Evolutionary conservation across 2,797 vertebrate genomes (phyloP).

Genomic region (Avahi laniger): DNA sequence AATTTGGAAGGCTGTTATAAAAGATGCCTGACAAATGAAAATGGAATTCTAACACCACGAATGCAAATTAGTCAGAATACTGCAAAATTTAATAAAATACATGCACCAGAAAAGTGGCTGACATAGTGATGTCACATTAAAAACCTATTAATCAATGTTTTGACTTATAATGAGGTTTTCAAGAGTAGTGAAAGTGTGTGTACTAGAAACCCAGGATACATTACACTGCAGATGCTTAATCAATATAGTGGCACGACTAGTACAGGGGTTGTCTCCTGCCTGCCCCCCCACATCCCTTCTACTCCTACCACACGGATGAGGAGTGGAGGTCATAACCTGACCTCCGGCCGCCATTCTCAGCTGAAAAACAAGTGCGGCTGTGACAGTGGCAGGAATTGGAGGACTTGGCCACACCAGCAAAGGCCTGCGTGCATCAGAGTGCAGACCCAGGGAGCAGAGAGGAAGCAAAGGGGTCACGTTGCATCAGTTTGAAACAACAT

Average conservation of each 20-base stretch:
- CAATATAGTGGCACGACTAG: neutral
- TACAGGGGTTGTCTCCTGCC: neutral
- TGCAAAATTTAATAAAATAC: constrained; percentile 68
- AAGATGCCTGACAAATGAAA: constrained; percentile 70
- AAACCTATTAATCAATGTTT: constrained; percentile 67
- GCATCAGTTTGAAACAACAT: neutral
- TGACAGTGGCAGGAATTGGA: neutral
- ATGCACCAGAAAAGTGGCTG: constrained; percentile 22
- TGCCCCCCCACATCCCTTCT: neutral
- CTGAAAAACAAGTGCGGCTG: neutral
- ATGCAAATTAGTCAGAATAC: constrained; percentile 59
- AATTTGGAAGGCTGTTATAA: constrained; percentile 58
- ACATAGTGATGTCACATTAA: constrained; percentile 50
- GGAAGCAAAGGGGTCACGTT: neutral
- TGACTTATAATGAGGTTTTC: constrained; percentile 59
- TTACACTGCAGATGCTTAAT: constrained; percentile 27
- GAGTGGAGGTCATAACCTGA: neutral
- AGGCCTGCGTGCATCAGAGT: neutral
- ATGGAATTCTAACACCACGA: constrained; percentile 49
- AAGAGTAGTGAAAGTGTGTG: constrained; percentile 10
- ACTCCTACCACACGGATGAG: neutral
- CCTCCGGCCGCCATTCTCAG: neutral
- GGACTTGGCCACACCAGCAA: neutral
- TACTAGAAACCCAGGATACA: constrained; percentile 37
- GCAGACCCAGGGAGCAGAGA: neutral